phyloP scores from a whole-genome alignment of 2,797 vertebrate genomes.

The Enteromius radiatus region DNA sequence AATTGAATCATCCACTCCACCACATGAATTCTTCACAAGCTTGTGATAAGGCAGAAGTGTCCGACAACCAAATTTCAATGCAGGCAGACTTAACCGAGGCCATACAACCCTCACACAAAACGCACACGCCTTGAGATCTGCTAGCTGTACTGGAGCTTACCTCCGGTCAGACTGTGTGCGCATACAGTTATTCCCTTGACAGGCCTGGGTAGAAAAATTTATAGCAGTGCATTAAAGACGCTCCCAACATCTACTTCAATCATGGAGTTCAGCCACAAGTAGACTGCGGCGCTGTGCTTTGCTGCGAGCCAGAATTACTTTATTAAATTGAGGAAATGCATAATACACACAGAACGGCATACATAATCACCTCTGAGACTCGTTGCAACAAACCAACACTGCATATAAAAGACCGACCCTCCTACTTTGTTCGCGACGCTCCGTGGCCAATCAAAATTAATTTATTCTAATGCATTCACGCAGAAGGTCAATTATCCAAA shows the following conservation, averaged over 20 bases:
- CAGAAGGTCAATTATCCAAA: constrained; percentile 87
- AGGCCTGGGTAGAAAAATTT: constrained; percentile 6
- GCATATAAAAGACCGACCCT: constrained; percentile 76
- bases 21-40: neutral
- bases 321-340: constrained; percentile 72
- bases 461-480: constrained; percentile 86
- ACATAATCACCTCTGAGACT: constrained; percentile 76
- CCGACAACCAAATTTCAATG: constrained; percentile 5
- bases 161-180: neutral
- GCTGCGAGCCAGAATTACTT: constrained; percentile 66
- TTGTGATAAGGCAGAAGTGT: neutral
- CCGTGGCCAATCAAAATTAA: constrained; percentile 82
- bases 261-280: constrained; percentile 35
- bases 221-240: constrained; percentile 12
- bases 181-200: constrained; percentile 2
- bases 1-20: neutral
- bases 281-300: constrained; percentile 20
- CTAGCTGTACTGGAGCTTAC: constrained; percentile 25
- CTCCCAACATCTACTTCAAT: constrained; percentile 37
- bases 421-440: constrained; percentile 78
- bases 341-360: constrained; percentile 70
- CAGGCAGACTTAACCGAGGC: constrained; percentile 14
- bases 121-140: constrained; percentile 1
- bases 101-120: neutral
- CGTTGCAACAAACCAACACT: constrained; percentile 73